Percentiles rank a stretch among this genome's conserved stretches.
Evolutionary conservation across 2,888 invertebrate species (phyloP).

Genomic region (Mimumesa dahlbomi): DNA sequence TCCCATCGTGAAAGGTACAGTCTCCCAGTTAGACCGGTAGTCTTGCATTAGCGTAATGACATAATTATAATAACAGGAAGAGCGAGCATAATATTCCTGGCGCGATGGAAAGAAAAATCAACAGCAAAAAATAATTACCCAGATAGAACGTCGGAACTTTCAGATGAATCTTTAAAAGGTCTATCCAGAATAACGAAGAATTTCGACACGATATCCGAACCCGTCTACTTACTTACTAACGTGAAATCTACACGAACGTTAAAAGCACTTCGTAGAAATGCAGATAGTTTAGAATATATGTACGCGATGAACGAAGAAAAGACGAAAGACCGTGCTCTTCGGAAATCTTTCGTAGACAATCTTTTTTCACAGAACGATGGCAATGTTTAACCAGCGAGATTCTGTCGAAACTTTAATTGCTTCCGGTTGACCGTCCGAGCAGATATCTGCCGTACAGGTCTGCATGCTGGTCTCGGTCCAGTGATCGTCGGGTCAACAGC

Average conservation of each 20-base stretch:
- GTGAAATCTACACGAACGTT: too few relatives aligned
- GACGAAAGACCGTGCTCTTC: too few relatives aligned
- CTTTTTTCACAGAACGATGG: constrained; percentile 25
- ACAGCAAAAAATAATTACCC: too few relatives aligned
- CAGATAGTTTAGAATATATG: too few relatives aligned
- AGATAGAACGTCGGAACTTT: too few relatives aligned
- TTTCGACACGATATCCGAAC: too few relatives aligned
- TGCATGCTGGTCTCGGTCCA: constrained; percentile 75
- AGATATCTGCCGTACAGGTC: constrained; percentile 58
- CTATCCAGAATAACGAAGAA: too few relatives aligned
- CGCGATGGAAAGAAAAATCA: constrained; percentile 6
- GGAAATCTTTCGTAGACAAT: neutral
- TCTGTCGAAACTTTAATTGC: constrained; percentile 69
- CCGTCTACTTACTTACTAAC: too few relatives aligned
- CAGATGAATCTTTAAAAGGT: too few relatives aligned
- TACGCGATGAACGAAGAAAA: too few relatives aligned
- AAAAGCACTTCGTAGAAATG: too few relatives aligned
- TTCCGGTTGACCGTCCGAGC: constrained; percentile 69
- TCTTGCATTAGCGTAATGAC: constrained; percentile 40
- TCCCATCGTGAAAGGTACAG: constrained; percentile 25
- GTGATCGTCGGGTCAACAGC: constrained; percentile 76
- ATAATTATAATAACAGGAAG: constrained; percentile 42
- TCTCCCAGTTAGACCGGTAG: constrained; percentile 8
- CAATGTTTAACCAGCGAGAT: constrained; percentile 35
- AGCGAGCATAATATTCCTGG: constrained; percentile 7